phyloP scores from a whole-genome alignment of 2,113 vertebrate species.

The pig (Sus scrofa) region T2T-Sscrofa CM000819.6:28964501-28965000 shows the following conservation, averaged over 20 bases:
- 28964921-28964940: neutral
- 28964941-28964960: neutral
- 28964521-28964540: too few relatives aligned
- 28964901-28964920: neutral
- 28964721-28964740: neutral
- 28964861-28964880: neutral
- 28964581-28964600: too few relatives aligned
- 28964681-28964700: neutral
- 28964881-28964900: neutral
- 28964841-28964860: neutral
- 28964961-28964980: neutral
- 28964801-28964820: neutral
- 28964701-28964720: slow-evolving; percentile 33
- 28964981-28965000: neutral
- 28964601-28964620: neutral
- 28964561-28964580: too few relatives aligned
- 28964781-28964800: slow-evolving; percentile 10
- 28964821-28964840: neutral
- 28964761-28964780: neutral
- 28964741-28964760: neutral
- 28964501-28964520: too few relatives aligned
- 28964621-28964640: neutral
- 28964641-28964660: neutral
- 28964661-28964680: neutral
- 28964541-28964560: too few relatives aligned